Evolutionary conservation across 2,113 vertebrate genomes (phyloP).

Genomic region (Promerops cafer): DNA sequence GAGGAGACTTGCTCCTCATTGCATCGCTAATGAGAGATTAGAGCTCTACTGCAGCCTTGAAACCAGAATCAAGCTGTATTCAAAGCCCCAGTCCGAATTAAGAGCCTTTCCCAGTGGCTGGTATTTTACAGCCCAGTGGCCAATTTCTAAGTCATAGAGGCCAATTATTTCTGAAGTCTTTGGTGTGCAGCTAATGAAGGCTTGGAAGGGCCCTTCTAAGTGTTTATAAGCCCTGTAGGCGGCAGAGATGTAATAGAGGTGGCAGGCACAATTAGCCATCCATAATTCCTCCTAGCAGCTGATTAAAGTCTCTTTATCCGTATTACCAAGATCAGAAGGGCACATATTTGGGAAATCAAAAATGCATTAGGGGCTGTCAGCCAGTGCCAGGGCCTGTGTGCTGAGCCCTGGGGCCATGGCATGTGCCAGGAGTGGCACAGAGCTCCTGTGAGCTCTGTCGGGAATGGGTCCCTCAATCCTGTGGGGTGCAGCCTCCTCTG

Average conservation of each 20-base stretch:
- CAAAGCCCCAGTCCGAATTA: conserved; percentile 52
- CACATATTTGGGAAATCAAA: conserved; percentile 28
- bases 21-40: conserved; percentile 56
- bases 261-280: conserved; percentile 69
- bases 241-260: conserved; percentile 57
- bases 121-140: conserved; percentile 74
- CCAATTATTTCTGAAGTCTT: conserved; percentile 65
- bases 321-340: conserved; percentile 47
- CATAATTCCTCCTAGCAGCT: conserved; percentile 62
- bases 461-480: not conserved
- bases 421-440: not conserved
- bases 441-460: rapidly evolving
- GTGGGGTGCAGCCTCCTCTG: rapidly evolving
- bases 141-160: conserved; percentile 68
- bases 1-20: not conserved
- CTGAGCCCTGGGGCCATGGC: not conserved
- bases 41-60: not conserved
- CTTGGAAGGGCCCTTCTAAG: conserved; percentile 1
- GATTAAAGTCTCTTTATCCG: conserved; percentile 62
- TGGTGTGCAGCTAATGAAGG: conserved; percentile 70
- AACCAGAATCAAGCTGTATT: conserved; percentile 49
- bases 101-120: conserved; percentile 63
- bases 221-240: not conserved
- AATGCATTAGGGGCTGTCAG: conserved; percentile 8
- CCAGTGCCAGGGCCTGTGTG: rapidly evolving